Evolutionary conservation across 2,888 invertebrate genomes (phyloP).

Genomic region (Myopa testacea): DNA sequence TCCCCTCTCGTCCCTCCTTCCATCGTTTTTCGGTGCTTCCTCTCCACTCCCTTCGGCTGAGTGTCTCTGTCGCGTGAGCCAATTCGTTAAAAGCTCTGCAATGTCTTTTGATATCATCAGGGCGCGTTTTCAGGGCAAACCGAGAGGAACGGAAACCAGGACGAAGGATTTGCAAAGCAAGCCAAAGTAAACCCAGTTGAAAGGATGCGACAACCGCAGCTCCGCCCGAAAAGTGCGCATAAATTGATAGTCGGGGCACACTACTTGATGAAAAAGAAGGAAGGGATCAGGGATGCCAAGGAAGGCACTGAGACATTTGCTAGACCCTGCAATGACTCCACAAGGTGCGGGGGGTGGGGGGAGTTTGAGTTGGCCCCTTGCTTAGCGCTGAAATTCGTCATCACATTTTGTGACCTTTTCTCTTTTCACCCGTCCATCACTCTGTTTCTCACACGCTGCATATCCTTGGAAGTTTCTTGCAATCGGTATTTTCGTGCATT

Average conservation of each 20-base stretch:
- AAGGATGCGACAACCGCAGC: not conserved
- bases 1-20: not conserved
- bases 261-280: not conserved
- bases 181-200: not conserved
- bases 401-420: no score
- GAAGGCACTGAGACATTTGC: no score
- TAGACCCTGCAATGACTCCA: no score
- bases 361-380: not conserved
- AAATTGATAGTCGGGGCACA: not conserved
- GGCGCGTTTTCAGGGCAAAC: not conserved
- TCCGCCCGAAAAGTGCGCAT: not conserved
- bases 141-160: not conserved
- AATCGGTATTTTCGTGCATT: not conserved
- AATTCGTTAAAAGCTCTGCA: slow-evolving; percentile 1
- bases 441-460: no score
- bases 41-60: not conserved
- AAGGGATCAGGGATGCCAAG: no score
- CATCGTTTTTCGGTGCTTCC: not conserved
- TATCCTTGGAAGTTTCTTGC: not conserved
- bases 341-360: no score
- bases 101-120: not conserved
- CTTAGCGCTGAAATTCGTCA: not conserved
- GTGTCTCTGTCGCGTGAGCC: not conserved
- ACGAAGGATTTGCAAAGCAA: not conserved
- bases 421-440: no score